Percentiles rank a stretch among this genome's conserved stretches.
Conservation (phyloP, 2,888 invertebrate genomes). For the Linyphia triangularis region DNA sequence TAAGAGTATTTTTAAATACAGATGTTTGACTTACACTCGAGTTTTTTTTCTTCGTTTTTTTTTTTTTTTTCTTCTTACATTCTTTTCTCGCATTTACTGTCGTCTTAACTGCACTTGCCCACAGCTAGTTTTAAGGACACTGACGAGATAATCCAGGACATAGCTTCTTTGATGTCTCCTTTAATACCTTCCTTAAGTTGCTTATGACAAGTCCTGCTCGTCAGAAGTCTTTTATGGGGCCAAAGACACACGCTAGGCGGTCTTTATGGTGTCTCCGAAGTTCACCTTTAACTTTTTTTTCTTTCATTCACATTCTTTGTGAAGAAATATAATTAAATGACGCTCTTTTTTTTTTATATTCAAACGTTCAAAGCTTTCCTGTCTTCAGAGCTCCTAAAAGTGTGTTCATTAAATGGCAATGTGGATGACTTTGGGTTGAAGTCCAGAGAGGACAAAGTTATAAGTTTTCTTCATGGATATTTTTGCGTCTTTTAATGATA, state of each 20-base stretch:
- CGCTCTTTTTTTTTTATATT: background rate
- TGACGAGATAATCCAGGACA: conserved; percentile 24
- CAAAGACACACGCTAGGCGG: conserved; percentile 64
- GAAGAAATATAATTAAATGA: conserved; percentile 10
- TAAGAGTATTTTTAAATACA: too few species aligned
- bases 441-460: background rate
- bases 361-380: conserved; percentile 4
- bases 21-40: too few species aligned
- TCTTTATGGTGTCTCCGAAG: conserved; percentile 32
- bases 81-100: background rate
- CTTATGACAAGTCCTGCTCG: conserved; percentile 65
- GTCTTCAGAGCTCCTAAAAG: background rate
- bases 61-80: too few species aligned
- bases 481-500: too few species aligned
- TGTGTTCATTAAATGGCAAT: background rate
- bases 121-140: conserved; percentile 6
- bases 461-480: too few species aligned
- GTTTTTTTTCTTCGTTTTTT: too few species aligned
- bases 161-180: conserved; percentile 53
- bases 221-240: conserved; percentile 66
- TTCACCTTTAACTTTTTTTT: conserved; percentile 5
- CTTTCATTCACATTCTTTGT: background rate
- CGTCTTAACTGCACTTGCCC: background rate
- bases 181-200: conserved; percentile 56
- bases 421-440: background rate